Conservation (phyloP, 2,113 vertebrate genomes). For the Cavia porcellus region DNA sequence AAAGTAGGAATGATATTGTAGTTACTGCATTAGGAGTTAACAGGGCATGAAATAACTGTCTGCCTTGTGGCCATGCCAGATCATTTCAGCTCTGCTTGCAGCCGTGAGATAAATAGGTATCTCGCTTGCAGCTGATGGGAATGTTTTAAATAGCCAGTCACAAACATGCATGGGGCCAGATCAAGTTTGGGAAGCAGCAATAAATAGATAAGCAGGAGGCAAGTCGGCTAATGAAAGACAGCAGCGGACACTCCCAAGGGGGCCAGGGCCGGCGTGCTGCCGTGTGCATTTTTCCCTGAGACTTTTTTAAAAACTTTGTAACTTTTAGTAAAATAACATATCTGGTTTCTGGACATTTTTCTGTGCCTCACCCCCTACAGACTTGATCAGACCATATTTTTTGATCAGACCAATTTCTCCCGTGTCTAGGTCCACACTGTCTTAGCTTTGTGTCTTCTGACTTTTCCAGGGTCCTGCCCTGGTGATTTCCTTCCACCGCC, state of each 20-base stretch:
- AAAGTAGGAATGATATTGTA: constrained; percentile 84
- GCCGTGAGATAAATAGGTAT: constrained; percentile 93
- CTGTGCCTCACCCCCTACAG: not conserved
- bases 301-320: too few species aligned
- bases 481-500: accelerated
- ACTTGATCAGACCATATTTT: too few species aligned
- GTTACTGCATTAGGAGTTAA: constrained; percentile 95
- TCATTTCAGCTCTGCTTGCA: constrained; percentile 91
- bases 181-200: constrained; percentile 66
- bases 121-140: constrained; percentile 75
- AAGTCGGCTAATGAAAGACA: not conserved
- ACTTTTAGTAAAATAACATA: not conserved
- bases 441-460: not conserved
- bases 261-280: accelerated
- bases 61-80: constrained; percentile 92
- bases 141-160: constrained; percentile 74
- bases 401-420: too few species aligned
- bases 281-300: not conserved
- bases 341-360: not conserved
- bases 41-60: constrained; percentile 97
- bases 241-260: not conserved
- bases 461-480: accelerated
- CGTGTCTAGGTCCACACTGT: accelerated
- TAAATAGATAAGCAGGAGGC: not conserved
- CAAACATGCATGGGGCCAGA: constrained; percentile 61